Base-by-base conservation (phyloP, 1,140 invertebrate genomes). In the Periplaneta americana region DNA sequence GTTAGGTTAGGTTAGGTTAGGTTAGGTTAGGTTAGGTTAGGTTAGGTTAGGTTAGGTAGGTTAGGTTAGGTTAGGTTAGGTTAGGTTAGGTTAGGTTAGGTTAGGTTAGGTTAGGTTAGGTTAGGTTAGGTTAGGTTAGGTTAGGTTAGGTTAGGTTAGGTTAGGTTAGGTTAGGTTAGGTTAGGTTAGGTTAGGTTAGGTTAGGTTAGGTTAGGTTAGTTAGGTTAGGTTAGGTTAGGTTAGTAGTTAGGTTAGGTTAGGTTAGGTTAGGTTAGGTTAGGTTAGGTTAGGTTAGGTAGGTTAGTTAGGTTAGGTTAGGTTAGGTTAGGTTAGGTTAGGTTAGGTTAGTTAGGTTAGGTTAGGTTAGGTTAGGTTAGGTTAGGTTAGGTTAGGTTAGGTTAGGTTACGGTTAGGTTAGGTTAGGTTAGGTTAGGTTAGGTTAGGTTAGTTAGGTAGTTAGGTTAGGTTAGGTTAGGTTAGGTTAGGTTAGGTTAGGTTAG, bases 151-250 rank as follows among this genome's bases (percentile, higher is more conserved):
- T 84, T 83, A 79, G 83, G 84, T 84, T 84, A 81, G 84, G 84
- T 84, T 84, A 82, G 82, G 83, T 84, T 84, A 81, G 82, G 84
- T 84, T 28, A 76, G 84, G 82, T 84, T 84, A 81, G 84, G 82
- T 84, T 82, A 76, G 82, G 82, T 83, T 83, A 77, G 82, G 75
- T 84, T 79, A 74, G 84, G 79, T 84, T 79, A 79, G 84, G 78
- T 75, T 75, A 75, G 83, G 84, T 84, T 84, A 77, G 84, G 84
- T 84, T 84, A 76, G 84, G 83, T 83, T 84, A 57, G 79, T 83
- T 84, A 80, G 81, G 83, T 84, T 78, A 78, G 74, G 74, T 75
- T 33, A 33, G 32, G 74, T 37, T 83, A 82, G 83, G 83, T 84
- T 84, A 79, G 82, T 81, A 80, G 84, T 84, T 34, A 79, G 84